Conservation (phyloP, 2,113 vertebrate species). For the Plecturocebus donacophilus region DNA sequence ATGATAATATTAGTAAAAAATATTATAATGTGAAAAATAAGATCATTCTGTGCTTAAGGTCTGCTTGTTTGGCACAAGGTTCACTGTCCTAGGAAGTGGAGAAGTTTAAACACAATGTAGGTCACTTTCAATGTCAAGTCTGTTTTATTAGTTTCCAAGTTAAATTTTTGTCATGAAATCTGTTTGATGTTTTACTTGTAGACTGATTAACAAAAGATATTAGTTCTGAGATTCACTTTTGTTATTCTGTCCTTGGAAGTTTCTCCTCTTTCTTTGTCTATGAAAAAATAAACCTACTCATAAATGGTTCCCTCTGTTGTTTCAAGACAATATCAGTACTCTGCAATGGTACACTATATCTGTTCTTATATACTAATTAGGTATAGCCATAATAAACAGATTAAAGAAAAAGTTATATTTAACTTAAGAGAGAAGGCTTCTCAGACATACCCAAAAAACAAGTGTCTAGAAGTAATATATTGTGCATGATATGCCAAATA, state of each 20-base stretch:
- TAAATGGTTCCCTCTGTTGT: fast-evolving
- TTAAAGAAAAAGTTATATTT: conserved; percentile 68
- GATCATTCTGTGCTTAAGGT: conserved; percentile 68
- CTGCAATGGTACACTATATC: background rate
- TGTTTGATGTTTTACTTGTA: conserved; percentile 23
- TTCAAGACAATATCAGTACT: background rate
- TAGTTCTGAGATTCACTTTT: background rate
- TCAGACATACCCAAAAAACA: conserved; percentile 60
- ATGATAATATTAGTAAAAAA: conserved; percentile 76
- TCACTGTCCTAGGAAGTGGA: conserved; percentile 55
- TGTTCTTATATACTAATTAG: conserved; percentile 51
- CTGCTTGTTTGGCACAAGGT: conserved; percentile 63
- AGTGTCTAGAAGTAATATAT: conserved; percentile 61
- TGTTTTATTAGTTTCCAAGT: conserved; percentile 45
- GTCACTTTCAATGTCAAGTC: conserved; percentile 69
- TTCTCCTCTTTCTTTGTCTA: background rate
- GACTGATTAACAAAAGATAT: background rate
- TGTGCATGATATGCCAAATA: conserved; percentile 68
- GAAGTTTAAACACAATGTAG: conserved; percentile 67
- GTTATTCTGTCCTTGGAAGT: background rate
- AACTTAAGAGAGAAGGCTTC: conserved; percentile 73
- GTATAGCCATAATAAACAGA: conserved; percentile 36
- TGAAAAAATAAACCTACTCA: background rate
- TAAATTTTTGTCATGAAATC: background rate
- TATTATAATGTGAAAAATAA: conserved; percentile 75